Evolutionary conservation across 2,797 vertebrate genomes (phyloP), one percentile per base, ranked within the genome.

Genomic region (Esox masquinongy): DNA sequence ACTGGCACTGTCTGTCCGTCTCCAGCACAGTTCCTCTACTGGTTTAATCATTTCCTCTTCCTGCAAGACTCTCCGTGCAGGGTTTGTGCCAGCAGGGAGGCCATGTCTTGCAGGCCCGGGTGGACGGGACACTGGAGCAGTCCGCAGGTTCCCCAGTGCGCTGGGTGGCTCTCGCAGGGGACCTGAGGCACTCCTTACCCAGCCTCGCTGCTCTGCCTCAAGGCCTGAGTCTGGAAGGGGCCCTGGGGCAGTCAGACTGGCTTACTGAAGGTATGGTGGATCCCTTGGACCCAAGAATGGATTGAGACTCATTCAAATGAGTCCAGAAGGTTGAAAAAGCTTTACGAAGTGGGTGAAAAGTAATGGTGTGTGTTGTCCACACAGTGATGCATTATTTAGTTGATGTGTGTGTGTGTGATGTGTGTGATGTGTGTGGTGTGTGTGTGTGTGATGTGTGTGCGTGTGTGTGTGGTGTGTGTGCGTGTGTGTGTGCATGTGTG

Each of bases 171-270:
- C 61, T 96, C 24, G 86, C 74, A 3, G 94, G 93, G 69, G 89
- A 87, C 66, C 63, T 95, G 66, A 91, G 81, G 63, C 93, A 96
- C 83, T 93, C 93, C 1, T 77, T 95, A 79, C 74, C 81, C 61
- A 78, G 24, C 72, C 83, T 95, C 24, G 14, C 79, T 14, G 11
- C 77, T 56, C 36, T 96, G 61, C 95, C 95, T 68, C 76, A 31
- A 9, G 79, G 86, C 49, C 78, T 95, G 73, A 88, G 85, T 43
- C 63, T 96, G 81, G 85, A 88, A 2, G 93, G 92, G 2, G 77
- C 82, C 4, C 79, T 96, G 61, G 94, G 87, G 72, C 85, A 87
- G 71, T 90, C 92, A 77, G 86, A 82, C 26, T 80, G 61, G 1
- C 59, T 91, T 36, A 82, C 75, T n/a, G 87, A 94, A 87, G 95